Conservation (phyloP, 1,140 invertebrate genomes). For the Anadara kagoshimensis region DNA sequence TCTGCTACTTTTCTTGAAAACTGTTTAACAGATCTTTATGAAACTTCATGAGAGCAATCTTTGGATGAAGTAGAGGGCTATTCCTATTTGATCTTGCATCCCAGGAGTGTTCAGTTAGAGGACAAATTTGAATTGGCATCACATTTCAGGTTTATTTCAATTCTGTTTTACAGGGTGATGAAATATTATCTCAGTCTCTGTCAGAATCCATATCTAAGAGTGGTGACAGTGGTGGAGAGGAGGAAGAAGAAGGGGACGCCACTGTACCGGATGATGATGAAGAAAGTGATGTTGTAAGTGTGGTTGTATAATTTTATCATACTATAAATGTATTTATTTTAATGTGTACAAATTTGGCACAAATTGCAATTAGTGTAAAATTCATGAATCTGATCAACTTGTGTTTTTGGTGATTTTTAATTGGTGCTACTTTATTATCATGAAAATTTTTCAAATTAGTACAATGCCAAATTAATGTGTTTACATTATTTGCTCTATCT, state of each 20-base stretch:
- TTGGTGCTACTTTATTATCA: background rate
- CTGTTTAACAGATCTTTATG: too few relatives aligned
- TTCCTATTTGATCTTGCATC: too few relatives aligned
- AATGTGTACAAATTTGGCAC: background rate
- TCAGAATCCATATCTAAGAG: conserved; percentile 11
- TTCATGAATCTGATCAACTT: background rate
- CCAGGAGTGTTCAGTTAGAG: too few relatives aligned
- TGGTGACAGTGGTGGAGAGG: conserved; percentile 32
- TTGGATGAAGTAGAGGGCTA: too few relatives aligned
- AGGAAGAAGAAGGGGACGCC: conserved; percentile 46
- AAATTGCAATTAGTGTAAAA: background rate
- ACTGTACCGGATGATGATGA: conserved; percentile 52
- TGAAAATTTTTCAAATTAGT: too few relatives aligned
- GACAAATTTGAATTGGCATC: too few relatives aligned
- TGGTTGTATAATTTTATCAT: background rate
- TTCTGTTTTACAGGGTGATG: conserved; percentile 60
- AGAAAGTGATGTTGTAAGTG: conserved; percentile 65
- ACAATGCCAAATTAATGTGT: too few relatives aligned
- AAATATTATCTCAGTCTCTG: conserved; percentile 64
- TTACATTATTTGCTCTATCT: too few relatives aligned
- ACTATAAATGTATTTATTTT: background rate
- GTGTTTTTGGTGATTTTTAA: too few relatives aligned
- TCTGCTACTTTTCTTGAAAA: too few relatives aligned
- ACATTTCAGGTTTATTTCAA: too few relatives aligned
- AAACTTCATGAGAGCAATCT: too few relatives aligned